Base-by-base conservation (phyloP, 1,140 invertebrate genomes). In the Drosophila lacteicornis region DNA sequence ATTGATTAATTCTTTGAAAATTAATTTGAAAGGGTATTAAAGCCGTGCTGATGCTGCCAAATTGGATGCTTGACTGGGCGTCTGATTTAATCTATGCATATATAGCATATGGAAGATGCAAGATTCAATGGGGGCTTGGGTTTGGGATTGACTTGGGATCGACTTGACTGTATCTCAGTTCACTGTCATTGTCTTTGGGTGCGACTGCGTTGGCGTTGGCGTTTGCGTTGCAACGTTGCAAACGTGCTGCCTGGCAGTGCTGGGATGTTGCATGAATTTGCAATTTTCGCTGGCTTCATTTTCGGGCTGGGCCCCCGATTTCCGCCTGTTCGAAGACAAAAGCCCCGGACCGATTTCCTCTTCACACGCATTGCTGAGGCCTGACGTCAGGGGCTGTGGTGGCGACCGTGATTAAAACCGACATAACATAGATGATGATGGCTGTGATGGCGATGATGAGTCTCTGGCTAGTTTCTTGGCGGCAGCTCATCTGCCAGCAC, bases 171-270 rank as follows among this genome's bases (percentile, higher is more conserved):
- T 19, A 17, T 22, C 46, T 47, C 70, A 80, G 68, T 80, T 80
- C 78, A 80, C 61, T 80, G 78, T 75, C 79, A 80, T 80, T 79
- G 77, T 60, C 68, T 75, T 55, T 55, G 69, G 71, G 67, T 59
- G 58, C 67, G 43, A 17, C 60, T 56, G 70, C 73, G 73, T 75
- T 63, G 59, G 70, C 71, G 73, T 75, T 49, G 61, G 61, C 19
- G 47, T 53, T 22, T 22, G 19, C 38, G 30, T 53, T 62, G 66
- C 43, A 49, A 45, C 17, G 42, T 25, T 68, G 47, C 71, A 75
- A 75, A 11, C n/a, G 38, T 45, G 50, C 15, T 36, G 69, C 51
- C 22, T 36, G 33, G 57, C 36, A 22, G 25, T 19, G 9, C 2
- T n/a, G 51, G 9, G 43, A 25, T 45, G 50, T 45, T 65, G 73